A percentile compares a stretch with the other conserved stretches of the same genome.
Evolutionary conservation across 2,888 invertebrate genomes (phyloP).

Genomic region (Himalopsyche japonica): DNA sequence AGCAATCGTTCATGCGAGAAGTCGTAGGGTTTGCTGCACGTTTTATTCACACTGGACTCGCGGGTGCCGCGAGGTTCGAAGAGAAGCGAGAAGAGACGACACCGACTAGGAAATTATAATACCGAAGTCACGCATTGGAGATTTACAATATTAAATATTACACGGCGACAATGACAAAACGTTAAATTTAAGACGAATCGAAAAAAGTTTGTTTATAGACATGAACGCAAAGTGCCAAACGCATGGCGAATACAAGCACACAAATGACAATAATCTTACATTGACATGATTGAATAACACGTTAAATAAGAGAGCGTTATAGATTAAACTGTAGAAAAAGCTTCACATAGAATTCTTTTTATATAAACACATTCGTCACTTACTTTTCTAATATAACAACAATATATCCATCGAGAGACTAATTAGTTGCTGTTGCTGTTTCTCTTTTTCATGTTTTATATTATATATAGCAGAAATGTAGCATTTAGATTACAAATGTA

Average conservation of each 20-base stretch:
- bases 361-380: neutral
- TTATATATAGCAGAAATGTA: neutral
- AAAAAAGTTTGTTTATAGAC: neutral
- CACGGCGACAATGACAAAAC: neutral
- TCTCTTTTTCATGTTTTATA: no score
- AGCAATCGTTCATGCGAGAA: conserved; percentile 27
- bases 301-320: conserved; percentile 4
- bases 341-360: conserved; percentile 7
- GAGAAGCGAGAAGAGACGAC: neutral
- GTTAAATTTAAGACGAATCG: neutral
- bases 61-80: neutral
- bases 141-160: neutral
- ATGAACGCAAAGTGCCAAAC: neutral
- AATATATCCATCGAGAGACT: conserved; percentile 1
- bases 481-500: neutral
- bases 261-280: conserved; percentile 17
- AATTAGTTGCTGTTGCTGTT: neutral
- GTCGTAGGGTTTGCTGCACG: neutral
- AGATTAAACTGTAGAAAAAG: conserved; percentile 23
- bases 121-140: neutral
- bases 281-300: conserved; percentile 24
- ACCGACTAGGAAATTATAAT: neutral
- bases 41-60: neutral
- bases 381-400: neutral
- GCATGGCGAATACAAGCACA: conserved; percentile 15